phyloP scores from a whole-genome alignment of 2,113 vertebrate genomes.

The Seriola aureovittata region DNA sequence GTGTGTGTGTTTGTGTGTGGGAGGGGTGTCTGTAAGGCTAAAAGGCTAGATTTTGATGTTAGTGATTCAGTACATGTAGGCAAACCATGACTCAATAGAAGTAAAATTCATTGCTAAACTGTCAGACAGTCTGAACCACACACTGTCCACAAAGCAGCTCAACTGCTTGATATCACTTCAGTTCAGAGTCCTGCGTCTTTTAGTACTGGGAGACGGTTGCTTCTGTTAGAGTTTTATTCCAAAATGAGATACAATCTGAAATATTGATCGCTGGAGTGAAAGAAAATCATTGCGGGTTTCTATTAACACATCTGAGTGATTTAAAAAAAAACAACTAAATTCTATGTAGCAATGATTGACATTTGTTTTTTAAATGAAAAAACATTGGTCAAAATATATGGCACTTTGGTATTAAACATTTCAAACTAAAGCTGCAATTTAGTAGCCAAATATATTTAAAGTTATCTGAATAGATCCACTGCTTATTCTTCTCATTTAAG shows the following conservation, averaged over 20 bases:
- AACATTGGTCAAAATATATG: not conserved
- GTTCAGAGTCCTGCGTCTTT: not conserved
- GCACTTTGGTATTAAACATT: not conserved
- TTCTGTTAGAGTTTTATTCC: not conserved
- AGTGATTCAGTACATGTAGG: slow-evolving; percentile 17
- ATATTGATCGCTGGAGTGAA: slow-evolving; percentile 23
- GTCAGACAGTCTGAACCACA: slow-evolving; percentile 6
- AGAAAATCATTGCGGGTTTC: slow-evolving; percentile 20
- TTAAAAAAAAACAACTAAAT: not conserved
- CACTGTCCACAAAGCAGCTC: not conserved
- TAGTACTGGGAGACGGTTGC: not conserved
- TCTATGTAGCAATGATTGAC: not conserved
- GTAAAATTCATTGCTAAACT: slow-evolving; percentile 8
- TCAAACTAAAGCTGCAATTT: not conserved
- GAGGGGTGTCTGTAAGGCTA: not conserved
- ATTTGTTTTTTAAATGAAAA: slow-evolving; percentile 3
- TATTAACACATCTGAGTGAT: not conserved
- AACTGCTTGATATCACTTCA: not conserved
- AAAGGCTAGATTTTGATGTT: slow-evolving; percentile 13
- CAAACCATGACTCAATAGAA: slow-evolving; percentile 12
- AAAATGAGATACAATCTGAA: slow-evolving; percentile 17
- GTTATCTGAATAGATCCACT: not conserved
- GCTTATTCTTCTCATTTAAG: not conserved
- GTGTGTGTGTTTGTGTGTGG: slow-evolving; percentile 7
- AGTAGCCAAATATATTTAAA: not conserved